Conservation (phyloP, 2,888 invertebrate species). For the Hydraecia micacea region DNA sequence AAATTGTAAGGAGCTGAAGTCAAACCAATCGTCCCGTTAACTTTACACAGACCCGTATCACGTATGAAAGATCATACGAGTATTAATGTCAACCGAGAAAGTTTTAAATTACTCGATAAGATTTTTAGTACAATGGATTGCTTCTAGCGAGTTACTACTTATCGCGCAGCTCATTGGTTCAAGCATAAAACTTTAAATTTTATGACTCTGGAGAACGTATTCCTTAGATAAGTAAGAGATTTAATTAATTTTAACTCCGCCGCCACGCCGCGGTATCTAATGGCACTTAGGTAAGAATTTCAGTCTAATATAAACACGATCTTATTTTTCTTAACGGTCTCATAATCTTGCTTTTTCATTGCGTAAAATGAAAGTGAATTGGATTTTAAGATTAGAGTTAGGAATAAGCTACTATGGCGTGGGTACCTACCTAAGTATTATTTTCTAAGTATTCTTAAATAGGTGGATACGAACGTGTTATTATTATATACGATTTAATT, state of each 20-base stretch:
- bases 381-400: conserved; percentile 37
- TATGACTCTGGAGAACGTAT: conserved; percentile 70
- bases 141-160: conserved; percentile 37
- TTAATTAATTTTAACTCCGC: conserved; percentile 80
- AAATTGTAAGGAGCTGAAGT: neutral
- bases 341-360: conserved; percentile 63
- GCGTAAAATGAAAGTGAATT: conserved; percentile 48
- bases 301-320: conserved; percentile 70
- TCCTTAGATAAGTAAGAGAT: conserved; percentile 75
- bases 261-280: conserved; percentile 69
- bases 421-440: neutral
- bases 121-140: conserved; percentile 25
- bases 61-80: neutral
- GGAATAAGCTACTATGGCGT: conserved; percentile 11
- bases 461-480: neutral
- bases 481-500: neutral
- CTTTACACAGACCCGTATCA: neutral
- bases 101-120: conserved; percentile 26
- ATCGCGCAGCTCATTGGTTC: conserved; percentile 43
- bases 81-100: neutral
- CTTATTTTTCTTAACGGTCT: conserved; percentile 68
- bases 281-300: conserved; percentile 72
- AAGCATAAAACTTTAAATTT: conserved; percentile 55
- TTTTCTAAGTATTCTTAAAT: conserved; percentile 7
- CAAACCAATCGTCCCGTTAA: neutral